A percentile compares a stretch with the other conserved stretches of the same genome.
Evolutionary conservation across 2,113 vertebrate genomes (phyloP).

Genomic region (Mustela nigripes): DNA sequence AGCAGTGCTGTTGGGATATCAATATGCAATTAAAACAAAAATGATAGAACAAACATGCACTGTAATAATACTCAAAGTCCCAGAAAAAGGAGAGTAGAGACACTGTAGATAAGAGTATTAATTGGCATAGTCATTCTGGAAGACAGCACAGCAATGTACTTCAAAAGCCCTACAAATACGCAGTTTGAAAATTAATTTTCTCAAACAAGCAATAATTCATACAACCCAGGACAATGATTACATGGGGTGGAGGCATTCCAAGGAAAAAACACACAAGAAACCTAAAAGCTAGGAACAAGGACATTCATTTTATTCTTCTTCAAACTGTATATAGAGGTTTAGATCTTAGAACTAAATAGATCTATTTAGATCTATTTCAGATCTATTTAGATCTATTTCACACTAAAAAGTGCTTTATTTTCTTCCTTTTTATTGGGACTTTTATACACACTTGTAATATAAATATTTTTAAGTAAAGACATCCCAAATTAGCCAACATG

Average conservation of each 20-base stretch:
- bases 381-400: background rate
- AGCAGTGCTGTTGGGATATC: background rate
- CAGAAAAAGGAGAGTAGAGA: background rate
- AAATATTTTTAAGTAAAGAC: background rate
- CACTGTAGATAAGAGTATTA: background rate
- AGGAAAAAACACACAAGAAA: background rate
- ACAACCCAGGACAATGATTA: background rate
- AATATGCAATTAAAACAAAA: background rate
- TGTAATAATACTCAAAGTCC: background rate
- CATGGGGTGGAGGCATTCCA: background rate
- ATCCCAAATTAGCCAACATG: background rate
- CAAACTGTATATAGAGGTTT: background rate
- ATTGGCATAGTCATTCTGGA: background rate
- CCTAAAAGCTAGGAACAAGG: background rate
- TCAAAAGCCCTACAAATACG: background rate
- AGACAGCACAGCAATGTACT: background rate
- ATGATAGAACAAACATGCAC: background rate
- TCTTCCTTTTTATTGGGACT: background rate
- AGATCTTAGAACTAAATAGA: no score
- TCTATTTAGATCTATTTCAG: no score
- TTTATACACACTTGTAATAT: background rate
- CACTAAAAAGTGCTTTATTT: background rate
- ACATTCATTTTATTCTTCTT: background rate
- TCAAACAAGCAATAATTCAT: conserved; percentile 28
- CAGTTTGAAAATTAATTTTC: background rate